Conservation (phyloP, 1,140 invertebrate genomes). For the Drosophila sp. region DNA sequence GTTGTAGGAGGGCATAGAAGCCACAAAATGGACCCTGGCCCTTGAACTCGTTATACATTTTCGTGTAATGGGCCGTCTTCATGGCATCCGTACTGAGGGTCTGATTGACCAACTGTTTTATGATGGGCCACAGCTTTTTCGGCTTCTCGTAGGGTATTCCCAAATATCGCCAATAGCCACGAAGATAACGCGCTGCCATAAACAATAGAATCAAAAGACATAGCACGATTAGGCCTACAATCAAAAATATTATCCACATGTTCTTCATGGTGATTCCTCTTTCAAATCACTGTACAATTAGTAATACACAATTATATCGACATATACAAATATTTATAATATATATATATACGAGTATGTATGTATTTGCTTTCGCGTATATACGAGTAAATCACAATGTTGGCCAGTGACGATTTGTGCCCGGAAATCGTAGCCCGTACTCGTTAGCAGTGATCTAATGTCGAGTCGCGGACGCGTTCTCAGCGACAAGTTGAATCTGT, state of each 20-base stretch:
- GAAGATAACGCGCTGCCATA: slow-evolving; percentile 71
- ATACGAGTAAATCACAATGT: not conserved
- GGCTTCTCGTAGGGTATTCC: slow-evolving; percentile 75
- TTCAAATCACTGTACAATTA: slow-evolving; percentile 1
- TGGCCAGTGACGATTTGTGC: slow-evolving; percentile 9
- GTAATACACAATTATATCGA: not conserved
- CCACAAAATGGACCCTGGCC: slow-evolving; percentile 77
- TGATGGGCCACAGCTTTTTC: slow-evolving; percentile 68
- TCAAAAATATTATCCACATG: slow-evolving; percentile 73
- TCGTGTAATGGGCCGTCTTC: slow-evolving; percentile 63
- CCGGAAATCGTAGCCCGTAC: slow-evolving; percentile 37
- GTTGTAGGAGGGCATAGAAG: slow-evolving; percentile 74
- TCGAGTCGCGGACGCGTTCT: slow-evolving; percentile 45
- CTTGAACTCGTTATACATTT: slow-evolving; percentile 72
- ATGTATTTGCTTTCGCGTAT: not conserved
- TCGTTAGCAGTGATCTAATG: slow-evolving; percentile 70
- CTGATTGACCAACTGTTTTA: slow-evolving; percentile 65
- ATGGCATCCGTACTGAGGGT: slow-evolving; percentile 60
- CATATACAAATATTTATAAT: not conserved
- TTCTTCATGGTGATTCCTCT: slow-evolving; percentile 41
- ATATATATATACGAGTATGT: too few species aligned
- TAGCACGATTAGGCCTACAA: slow-evolving; percentile 67
- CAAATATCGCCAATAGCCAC: slow-evolving; percentile 77
- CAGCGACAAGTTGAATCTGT: slow-evolving; percentile 56
- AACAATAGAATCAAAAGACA: slow-evolving; percentile 56